Conservation (phyloP, 2,797 vertebrate species). For the Poeciliopsis turneri region DNA sequence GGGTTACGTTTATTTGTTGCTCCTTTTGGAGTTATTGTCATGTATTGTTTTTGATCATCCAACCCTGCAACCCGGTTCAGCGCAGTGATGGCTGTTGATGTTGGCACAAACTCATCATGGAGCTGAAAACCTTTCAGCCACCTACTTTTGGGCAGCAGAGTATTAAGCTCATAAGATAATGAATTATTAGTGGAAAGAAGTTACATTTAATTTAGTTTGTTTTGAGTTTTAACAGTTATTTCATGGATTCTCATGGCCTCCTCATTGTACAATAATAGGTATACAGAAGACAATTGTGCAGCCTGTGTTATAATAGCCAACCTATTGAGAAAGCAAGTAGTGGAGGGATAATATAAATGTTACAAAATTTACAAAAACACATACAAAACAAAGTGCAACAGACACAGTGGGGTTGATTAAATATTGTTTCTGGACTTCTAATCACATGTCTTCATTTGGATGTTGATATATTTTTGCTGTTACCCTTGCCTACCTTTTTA, state of each 20-base stretch:
- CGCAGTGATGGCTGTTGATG: slow-evolving; percentile 78
- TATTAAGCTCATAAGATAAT: slow-evolving; percentile 34
- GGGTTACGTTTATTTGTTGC: slow-evolving; percentile 80
- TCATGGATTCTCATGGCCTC: slow-evolving; percentile 52
- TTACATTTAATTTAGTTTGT: slow-evolving; percentile 33
- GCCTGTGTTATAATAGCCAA: slow-evolving; percentile 45
- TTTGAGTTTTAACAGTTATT: slow-evolving; percentile 44
- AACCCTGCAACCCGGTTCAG: slow-evolving; percentile 81
- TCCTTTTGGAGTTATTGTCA: slow-evolving; percentile 69
- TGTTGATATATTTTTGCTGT: slow-evolving; percentile 64
- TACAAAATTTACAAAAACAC: slow-evolving; percentile 57
- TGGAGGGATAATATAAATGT: slow-evolving; percentile 29
- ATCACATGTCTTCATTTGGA: slow-evolving; percentile 76
- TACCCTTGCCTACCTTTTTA: slow-evolving; percentile 44
- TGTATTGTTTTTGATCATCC: slow-evolving; percentile 81
- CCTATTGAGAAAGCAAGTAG: slow-evolving; percentile 27
- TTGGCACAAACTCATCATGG: slow-evolving; percentile 73
- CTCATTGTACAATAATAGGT: slow-evolving; percentile 52
- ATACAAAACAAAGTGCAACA: slow-evolving; percentile 59
- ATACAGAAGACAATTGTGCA: slow-evolving; percentile 49
- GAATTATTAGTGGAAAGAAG: slow-evolving; percentile 34
- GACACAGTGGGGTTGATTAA: slow-evolving; percentile 60
- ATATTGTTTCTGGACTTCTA: slow-evolving; percentile 65
- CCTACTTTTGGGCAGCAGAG: slow-evolving; percentile 64
- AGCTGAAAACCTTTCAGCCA: slow-evolving; percentile 62